phyloP scores from a whole-genome alignment of 1,140 invertebrate genomes.

The Microplitis mediator region DNA sequence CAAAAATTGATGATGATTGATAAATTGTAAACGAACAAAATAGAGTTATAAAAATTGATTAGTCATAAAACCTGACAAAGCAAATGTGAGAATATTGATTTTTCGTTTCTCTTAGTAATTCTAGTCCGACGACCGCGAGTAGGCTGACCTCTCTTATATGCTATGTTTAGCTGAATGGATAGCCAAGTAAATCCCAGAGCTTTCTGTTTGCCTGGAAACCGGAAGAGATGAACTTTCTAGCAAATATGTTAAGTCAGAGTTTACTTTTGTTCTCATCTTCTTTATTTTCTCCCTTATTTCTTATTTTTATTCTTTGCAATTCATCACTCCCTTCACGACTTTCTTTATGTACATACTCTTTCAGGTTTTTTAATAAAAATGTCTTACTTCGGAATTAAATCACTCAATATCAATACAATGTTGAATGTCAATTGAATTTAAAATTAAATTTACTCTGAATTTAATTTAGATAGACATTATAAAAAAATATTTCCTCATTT shows the following conservation, averaged over 20 bases:
- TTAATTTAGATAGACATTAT: no score
- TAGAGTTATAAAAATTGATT: not conserved
- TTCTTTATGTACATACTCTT: not conserved
- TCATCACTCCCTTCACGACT: not conserved
- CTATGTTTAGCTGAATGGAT: not conserved
- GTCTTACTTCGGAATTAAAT: no score
- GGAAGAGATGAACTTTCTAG: constrained; percentile 1
- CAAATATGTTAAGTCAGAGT: constrained; percentile 5
- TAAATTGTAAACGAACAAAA: no score
- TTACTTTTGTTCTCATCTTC: not conserved
- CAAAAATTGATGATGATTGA: no score
- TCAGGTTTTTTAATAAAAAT: no score
- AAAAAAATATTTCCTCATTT: no score
- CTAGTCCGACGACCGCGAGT: not conserved
- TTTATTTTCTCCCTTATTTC: not conserved
- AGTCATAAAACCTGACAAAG: not conserved
- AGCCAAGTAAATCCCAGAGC: not conserved
- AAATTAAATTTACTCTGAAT: no score
- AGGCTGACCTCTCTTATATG: not conserved
- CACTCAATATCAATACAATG: no score
- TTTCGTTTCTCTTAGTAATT: not conserved
- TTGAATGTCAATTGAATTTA: no score
- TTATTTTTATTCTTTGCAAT: not conserved
- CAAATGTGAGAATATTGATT: not conserved
- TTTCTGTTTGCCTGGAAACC: not conserved